Evolutionary conservation across 35 echinoderm and acorn worm genomes (phyloP), one percentile per base, ranked within the genome.

Genomic region (Eucidaris tribuloides): DNA sequence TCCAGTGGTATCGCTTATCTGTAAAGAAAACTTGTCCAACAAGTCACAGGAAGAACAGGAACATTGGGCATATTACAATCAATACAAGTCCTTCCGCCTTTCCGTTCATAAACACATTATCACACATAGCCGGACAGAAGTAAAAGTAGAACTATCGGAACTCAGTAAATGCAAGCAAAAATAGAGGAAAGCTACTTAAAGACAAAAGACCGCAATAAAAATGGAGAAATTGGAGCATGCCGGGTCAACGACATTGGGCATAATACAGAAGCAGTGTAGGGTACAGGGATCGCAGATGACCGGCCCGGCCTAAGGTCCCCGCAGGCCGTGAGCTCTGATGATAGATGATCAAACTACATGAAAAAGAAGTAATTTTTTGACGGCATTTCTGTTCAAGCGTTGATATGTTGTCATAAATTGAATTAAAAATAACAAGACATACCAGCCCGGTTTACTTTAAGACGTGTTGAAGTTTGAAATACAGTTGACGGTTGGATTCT

Each of bases 331-430:
- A 33, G 38, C 9, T 40, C 18, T 44, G 68, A 74, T 74, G 68
- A 74, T 74, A 74, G 68, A 74, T 74, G 34, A 22, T 74, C 36
- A 33, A 42, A 44, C 37, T 33, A 36, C 68, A 74, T 42, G 68
- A 74, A 68, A 72, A 74, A 74, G 68, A 74, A 74, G 68, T 74
- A 74, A 74, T 74, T 74, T 74, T 44, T 74, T 74, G n/a, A 74
- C 68, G 68, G 68, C 68, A 44, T 74, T 74, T 74, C 68, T 74
- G 68, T 40, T 74, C 68, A 74, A 74, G 68, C 68, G 68, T 74
- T 74, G 68, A 74, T 74, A 36, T 74, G 68, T 74, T 74, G 68
- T 74, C 44, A 40, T 74, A 74, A 41, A 74, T 35, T 74, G 36
- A 74, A 74, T 74, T 3, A 42, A 40, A 74, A 74, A 74, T 74